Evolutionary conservation across 2,888 invertebrate species (phyloP), one percentile per base, ranked within the genome.

Genomic region (Oligia strigilis): DNA sequence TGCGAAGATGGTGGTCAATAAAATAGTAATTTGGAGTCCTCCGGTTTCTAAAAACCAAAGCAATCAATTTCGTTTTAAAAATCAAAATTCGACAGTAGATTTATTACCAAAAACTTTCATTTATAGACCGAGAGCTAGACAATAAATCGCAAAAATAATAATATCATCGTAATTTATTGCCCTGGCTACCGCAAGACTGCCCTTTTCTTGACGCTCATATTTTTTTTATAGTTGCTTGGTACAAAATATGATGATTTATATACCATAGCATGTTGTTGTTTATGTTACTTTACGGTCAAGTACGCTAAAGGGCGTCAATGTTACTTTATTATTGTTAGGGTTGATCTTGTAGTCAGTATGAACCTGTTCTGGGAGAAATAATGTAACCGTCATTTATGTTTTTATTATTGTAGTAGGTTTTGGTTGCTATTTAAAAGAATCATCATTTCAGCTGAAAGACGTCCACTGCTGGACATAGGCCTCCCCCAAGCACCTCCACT

Each of bases 201-300:
- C 82, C 82, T 83, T 83, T 84, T 66, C 2, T n/a, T 62, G 55
- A 13, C 19, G 55, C 9, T 71, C 19, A 71, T 71, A 40, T 84
- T 84, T 84, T 5, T 29, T 84, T 84, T 8, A 65, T 60, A 46
- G 40, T 73, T 36, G 40, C 36, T 46, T 58, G 13, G 11, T 65
- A 58, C 66, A 77, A 83, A 29, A 29, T 29, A 81, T 77, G 29
- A 77, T 83, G 85, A 85, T 83, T 81, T 70, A 85, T 85, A 9
- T 55, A n/a, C 52, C 46, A 40, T 49, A 23, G 67, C 85, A 36
- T 64, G 67, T 76, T 75, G 73, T 58, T 78, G 62, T 84, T 84
- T 72, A 62, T 80, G 49, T 80, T 71, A 14, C 13, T 75, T 72
- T 70, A 72, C 49, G 77, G 40, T n/a, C 60, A 60, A 65, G 77